Percentiles rank a stretch among this genome's conserved stretches.
phyloP scores from a whole-genome alignment of 2,888 invertebrate genomes.

The Drosophila hawaiiensis region DNA sequence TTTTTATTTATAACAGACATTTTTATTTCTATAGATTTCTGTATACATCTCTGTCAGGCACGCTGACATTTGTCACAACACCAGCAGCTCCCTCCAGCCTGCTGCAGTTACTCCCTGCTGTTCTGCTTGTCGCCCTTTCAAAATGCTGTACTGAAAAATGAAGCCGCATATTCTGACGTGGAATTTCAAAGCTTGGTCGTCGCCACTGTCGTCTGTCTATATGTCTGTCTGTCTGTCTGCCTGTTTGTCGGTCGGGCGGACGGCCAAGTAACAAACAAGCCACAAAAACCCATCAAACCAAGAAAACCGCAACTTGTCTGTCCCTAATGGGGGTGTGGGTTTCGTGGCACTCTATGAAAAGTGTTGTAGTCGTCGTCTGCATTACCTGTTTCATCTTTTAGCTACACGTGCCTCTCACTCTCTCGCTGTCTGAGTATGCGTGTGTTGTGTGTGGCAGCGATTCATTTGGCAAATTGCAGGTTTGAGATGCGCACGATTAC shows the following conservation, averaged over 20 bases:
- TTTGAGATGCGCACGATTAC: constrained; percentile 42
- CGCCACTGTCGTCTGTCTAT: constrained; percentile 8
- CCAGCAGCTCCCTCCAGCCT: neutral
- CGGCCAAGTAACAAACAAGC: constrained; percentile 71
- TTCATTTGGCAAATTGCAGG: constrained; percentile 70
- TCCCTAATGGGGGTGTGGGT: neutral
- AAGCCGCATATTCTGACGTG: constrained; percentile 68
- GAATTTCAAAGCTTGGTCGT: constrained; percentile 55
- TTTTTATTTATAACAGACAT: constrained; percentile 73
- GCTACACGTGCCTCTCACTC: constrained; percentile 3
- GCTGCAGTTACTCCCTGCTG: neutral
- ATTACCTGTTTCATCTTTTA: constrained; percentile 41
- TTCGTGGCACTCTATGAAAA: constrained; percentile 10
- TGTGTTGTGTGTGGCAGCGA: constrained; percentile 35
- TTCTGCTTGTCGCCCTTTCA: constrained; percentile 3
- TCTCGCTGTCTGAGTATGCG: neutral
- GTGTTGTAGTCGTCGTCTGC: constrained; percentile 26
- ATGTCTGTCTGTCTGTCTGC: neutral
- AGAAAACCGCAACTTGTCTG: constrained; percentile 65
- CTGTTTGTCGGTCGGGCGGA: constrained; percentile 9
- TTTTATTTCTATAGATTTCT: constrained; percentile 76
- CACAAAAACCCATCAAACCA: constrained; percentile 77
- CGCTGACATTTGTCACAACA: constrained; percentile 63
- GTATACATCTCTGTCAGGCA: constrained; percentile 72
- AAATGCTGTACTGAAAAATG: constrained; percentile 67